Base-by-base conservation (phyloP, 2,797 vertebrate genomes). In the Phoeniculus purpureus region DNA sequence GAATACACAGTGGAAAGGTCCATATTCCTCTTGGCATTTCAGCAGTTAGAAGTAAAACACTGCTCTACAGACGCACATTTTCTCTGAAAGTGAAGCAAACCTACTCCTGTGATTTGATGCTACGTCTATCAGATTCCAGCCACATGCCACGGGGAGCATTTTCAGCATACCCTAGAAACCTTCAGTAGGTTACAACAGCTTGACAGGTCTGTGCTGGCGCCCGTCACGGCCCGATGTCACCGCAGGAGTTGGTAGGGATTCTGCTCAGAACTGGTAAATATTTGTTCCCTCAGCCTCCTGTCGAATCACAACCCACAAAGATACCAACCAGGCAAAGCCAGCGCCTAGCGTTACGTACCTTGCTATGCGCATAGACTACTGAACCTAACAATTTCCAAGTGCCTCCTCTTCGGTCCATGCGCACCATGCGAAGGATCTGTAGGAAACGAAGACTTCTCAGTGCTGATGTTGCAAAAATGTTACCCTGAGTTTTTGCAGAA, bases 301-400 rank as follows among this genome's bases (percentile, higher is more conserved):
- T 20, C 71, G 55, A 85, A 79, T 65, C 32, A 16, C 64, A 40
- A 8, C 5, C 50, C 67, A 29, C 16, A 70, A 81, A 58, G 31
- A 25, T 22, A 77, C 13, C 54, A 67, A 21, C 2, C 25, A 81
- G 78, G 45, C 43, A 76, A 64, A 87, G 45, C 14, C 26, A 76
- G 65, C 18, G 19, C n/a, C 25, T 68, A 55, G 27, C 47, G 26
- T 72, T 34, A 65, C 93, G 1, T 97, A 99, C 99, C 98, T 99
- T 99, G 97, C 99, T 99, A 97, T 99, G 99, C 78, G 99, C 99
- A 89, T 99, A 99, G 92, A 99, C 99, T 95, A 99, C 99, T 34
- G 99, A 99, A 85, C 99, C 99, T 96, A 99, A 97, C 61, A 99
- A 98, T 97, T 99, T 99, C 99, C 99, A 99, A 90, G 99, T 99